Percentiles rank a stretch among this genome's conserved stretches.
phyloP scores from a whole-genome alignment of 2,797 vertebrate species.

The Sebastes minor region DNA sequence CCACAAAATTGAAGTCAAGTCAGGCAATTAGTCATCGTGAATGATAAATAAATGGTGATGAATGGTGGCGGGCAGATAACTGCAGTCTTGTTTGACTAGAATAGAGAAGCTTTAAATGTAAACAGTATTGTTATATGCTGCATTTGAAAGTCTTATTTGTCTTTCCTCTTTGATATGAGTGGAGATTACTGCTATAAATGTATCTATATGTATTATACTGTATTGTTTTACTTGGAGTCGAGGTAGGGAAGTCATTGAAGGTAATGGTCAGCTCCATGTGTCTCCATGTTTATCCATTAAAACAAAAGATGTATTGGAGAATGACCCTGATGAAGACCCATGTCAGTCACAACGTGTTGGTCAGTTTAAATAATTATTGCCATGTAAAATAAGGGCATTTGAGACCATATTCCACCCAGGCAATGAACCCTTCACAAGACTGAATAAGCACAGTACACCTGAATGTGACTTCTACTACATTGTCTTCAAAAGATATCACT shows the following conservation, averaged over 20 bases:
- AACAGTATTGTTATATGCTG: neutral
- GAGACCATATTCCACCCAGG: too few species aligned
- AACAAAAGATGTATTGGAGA: neutral
- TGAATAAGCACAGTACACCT: too few species aligned
- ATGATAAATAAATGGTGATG: conserved; percentile 72
- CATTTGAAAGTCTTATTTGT: neutral
- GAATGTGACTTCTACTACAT: too few species aligned
- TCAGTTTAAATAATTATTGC: too few species aligned
- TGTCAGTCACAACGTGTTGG: too few species aligned
- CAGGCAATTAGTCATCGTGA: conserved; percentile 77
- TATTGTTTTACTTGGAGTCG: neutral
- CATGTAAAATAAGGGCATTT: too few species aligned
- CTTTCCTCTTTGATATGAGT: neutral
- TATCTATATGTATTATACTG: neutral
- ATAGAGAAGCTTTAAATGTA: neutral
- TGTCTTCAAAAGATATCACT: too few species aligned
- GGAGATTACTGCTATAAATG: neutral
- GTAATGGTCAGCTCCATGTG: neutral
- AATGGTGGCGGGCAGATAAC: conserved; percentile 48
- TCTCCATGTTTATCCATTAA: neutral
- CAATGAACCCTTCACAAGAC: too few species aligned
- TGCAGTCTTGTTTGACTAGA: conserved; percentile 11
- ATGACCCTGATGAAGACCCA: too few species aligned
- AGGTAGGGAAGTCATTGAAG: neutral
- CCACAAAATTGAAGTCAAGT: conserved; percentile 74